phyloP scores from a whole-genome alignment of 2,888 invertebrate species.

The Pollenia griseotomentosa region DNA sequence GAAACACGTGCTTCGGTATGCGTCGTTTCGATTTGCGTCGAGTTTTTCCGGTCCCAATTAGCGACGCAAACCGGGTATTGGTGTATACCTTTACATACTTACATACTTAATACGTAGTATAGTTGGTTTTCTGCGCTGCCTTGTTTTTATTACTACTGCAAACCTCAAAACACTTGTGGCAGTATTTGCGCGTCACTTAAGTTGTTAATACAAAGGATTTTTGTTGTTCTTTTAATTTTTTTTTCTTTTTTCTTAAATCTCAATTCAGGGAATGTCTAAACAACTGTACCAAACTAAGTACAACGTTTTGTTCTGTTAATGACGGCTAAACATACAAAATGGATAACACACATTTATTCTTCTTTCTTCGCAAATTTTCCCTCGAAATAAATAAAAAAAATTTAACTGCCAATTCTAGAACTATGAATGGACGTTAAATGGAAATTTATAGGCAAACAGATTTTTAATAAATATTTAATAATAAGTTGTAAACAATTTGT shows the following conservation, averaged over 20 bases:
- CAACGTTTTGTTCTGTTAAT: neutral
- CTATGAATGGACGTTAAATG: neutral
- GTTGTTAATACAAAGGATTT: neutral
- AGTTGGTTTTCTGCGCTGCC: neutral
- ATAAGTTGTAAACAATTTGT: neutral
- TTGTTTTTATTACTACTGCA: neutral
- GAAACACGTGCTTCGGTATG: no score
- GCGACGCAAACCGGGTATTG: no score
- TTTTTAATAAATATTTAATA: neutral
- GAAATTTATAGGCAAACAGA: neutral
- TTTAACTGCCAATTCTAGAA: no score
- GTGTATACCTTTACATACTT: no score
- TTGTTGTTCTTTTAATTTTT: neutral
- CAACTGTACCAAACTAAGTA: neutral
- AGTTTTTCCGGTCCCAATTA: no score
- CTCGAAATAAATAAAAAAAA: neutral
- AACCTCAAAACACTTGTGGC: constrained; percentile 6
- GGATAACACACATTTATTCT: no score
- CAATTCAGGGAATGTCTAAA: neutral
- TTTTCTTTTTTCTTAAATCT: neutral
- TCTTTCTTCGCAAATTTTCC: neutral
- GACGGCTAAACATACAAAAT: neutral
- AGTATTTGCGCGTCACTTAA: constrained; percentile 46
- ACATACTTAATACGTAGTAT: neutral
- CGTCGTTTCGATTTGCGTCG: no score